These are phyloP conservation scores for Aphrocallistes beatrix DNA, from an alignment of 37 sponge, comb jelly and placozoan species.

Conservation along the genomic window DNA sequence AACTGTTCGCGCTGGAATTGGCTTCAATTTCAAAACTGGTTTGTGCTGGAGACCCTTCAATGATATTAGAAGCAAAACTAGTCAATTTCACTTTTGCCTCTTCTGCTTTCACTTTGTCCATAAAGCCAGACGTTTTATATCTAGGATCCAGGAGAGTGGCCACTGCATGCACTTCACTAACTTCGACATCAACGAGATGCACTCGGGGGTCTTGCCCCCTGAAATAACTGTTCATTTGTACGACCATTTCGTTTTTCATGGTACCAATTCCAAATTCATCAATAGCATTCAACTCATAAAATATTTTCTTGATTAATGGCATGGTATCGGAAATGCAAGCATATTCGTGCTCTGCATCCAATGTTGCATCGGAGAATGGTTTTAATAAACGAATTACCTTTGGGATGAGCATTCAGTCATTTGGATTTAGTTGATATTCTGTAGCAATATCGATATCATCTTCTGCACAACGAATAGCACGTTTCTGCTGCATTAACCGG, in stretches of 20 bases:
- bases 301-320: constrained; percentile 3
- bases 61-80: not conserved
- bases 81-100: not conserved
- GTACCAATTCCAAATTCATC: not conserved
- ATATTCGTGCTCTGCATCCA: not conserved
- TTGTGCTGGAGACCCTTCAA: not conserved
- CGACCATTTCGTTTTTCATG: not conserved
- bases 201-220: not conserved
- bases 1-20: not conserved
- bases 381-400: not conserved
- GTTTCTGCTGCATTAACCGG: not conserved
- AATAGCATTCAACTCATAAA: not conserved
- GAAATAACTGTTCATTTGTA: not conserved
- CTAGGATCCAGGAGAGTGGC: constrained; percentile 13
- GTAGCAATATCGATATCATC: not conserved
- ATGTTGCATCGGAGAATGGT: constrained; percentile 14
- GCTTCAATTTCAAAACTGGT: not conserved
- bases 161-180: not conserved
- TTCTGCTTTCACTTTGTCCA: not conserved
- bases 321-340: not conserved
- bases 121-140: not conserved
- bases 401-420: constrained; percentile 12
- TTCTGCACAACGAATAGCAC: constrained; percentile 13
- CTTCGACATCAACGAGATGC: constrained; percentile 8
- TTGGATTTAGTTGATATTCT: constrained; percentile 5